Evolutionary conservation across 1,140 invertebrate species (phyloP).

Genomic region (Drosophila auraria): DNA sequence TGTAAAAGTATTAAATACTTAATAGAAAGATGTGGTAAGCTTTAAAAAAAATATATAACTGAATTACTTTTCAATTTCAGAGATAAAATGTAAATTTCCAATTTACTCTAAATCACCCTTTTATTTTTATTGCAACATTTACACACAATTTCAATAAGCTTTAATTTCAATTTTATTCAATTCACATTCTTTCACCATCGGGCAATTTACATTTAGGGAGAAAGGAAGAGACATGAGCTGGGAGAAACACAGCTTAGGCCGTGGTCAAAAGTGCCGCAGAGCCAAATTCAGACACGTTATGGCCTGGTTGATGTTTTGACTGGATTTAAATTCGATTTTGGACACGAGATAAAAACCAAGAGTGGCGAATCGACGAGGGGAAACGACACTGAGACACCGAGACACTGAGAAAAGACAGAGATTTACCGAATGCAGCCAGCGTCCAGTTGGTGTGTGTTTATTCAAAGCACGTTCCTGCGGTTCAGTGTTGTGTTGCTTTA

Average conservation of each 20-base stretch:
- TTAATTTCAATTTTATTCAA: constrained; percentile 30
- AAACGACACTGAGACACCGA: constrained; percentile 1
- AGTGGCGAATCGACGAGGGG: constrained; percentile 13
- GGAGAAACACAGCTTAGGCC: constrained; percentile 40
- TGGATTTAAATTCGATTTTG: constrained; percentile 81
- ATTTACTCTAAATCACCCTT: background rate
- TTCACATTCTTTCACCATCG: constrained; percentile 56
- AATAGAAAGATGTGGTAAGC: too few species aligned
- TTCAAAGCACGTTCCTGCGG: constrained; percentile 76
- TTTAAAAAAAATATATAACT: background rate
- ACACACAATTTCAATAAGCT: constrained; percentile 14
- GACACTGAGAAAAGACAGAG: constrained; percentile 18
- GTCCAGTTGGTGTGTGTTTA: constrained; percentile 48
- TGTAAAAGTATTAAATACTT: background rate
- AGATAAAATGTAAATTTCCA: background rate
- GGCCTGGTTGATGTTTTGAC: constrained; percentile 61
- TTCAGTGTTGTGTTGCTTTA: constrained; percentile 42
- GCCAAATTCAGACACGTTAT: constrained; percentile 62
- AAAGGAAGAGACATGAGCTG: constrained; percentile 13
- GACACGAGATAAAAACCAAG: constrained; percentile 66
- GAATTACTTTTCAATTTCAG: too few species aligned
- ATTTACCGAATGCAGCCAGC: constrained; percentile 46
- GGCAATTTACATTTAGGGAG: constrained; percentile 45
- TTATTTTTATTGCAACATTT: constrained; percentile 18
- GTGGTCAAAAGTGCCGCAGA: constrained; percentile 68